Evolutionary conservation across 2,113 vertebrate species (phyloP), one percentile per base, ranked within the genome.

Genomic region (Panthera uncia): DNA sequence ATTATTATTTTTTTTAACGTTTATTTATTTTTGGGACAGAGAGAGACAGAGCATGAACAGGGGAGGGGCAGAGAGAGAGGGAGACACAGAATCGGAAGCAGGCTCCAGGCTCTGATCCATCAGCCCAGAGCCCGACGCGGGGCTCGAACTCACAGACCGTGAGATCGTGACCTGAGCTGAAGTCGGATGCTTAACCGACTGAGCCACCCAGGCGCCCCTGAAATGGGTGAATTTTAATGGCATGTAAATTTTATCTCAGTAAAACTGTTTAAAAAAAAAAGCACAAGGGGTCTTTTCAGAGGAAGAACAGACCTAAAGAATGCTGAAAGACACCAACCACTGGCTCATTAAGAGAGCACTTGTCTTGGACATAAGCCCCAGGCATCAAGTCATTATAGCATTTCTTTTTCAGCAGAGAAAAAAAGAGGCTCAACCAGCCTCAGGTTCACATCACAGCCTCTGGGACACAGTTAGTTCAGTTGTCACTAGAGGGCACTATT

Each of bases 401-500:
- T 66, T 7, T 95, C 69, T 2, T 80, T 84, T 81, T 81, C 36
- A 48, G 25, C 55, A 50, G 71, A 71, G 27, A 36, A 36, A 94
- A 73, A 50, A n/a, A 63, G 23, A 38, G 52, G 45, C 76, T 89
- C 33, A 7, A 7, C 8, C 7, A 3, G 11, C 21, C 12, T 85
- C 25, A 31, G 55, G 57, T 38, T 82, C 33, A 11, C 7, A 10
- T 52, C 33, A 10, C 69, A 93, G 36, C 48, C 7, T n/a, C 10
- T 89, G 78, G 78, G 78, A 95, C 93, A 90, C 50, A 81, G 52
- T 63, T 69, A 69, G 16, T 41, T 86, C 33, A 21, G 3, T 55
- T 73, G 82, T 68, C 97, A 96, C 95, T 95, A 97, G 95, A 97
- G 95, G 94, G 94, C 94, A 74, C 69, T 65, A 76, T 97, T 66